These are phyloP conservation scores for Oryzias javanicus DNA, from an alignment of 2,113 vertebrate genomes.

Conservation along the genomic window DNA sequence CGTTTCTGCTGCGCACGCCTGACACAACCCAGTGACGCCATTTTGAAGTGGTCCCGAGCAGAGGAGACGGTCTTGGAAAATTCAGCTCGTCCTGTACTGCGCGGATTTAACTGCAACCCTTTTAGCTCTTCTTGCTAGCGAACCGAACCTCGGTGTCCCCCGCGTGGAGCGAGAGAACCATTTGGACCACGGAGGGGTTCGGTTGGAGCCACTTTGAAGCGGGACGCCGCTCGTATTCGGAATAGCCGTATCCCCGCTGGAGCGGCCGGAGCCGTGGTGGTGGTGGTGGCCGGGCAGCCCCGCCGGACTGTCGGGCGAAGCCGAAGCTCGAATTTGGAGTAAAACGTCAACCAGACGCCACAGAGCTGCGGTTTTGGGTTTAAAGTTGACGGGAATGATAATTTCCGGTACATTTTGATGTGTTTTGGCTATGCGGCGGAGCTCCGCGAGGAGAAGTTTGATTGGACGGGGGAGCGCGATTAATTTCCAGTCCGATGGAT, in stretches of 20 bases:
- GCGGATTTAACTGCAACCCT: slow-evolving; percentile 35
- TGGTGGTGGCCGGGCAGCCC: slow-evolving; percentile 44
- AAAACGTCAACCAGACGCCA: background rate
- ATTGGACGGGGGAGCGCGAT: slow-evolving; percentile 55
- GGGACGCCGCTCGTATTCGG: slow-evolving; percentile 5
- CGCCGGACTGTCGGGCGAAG: slow-evolving; percentile 34
- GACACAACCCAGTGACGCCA: slow-evolving; percentile 75
- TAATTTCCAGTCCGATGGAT: slow-evolving; percentile 64
- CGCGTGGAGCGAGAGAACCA: background rate
- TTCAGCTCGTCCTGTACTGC: slow-evolving; percentile 48
- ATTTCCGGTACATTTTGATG: background rate
- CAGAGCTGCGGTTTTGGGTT: accelerated
- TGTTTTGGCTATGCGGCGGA: slow-evolving; percentile 29
- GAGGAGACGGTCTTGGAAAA: slow-evolving; percentile 56
- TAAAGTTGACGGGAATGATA: accelerated
- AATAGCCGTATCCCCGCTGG: slow-evolving; percentile 43
- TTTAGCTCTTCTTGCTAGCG: background rate
- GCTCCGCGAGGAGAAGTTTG: slow-evolving; percentile 50
- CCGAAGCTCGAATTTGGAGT: slow-evolving; percentile 27
- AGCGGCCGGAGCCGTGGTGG: slow-evolving; percentile 41
- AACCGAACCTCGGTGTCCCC: slow-evolving; percentile 1
- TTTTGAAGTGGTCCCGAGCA: slow-evolving; percentile 81
- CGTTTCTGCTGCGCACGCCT: background rate
- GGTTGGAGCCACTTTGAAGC: slow-evolving; percentile 34
- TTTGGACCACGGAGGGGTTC: slow-evolving; percentile 10